These are phyloP conservation scores for Odontomyia ornata DNA, from an alignment of 2,888 invertebrate species.

Conservation along the genomic window DNA sequence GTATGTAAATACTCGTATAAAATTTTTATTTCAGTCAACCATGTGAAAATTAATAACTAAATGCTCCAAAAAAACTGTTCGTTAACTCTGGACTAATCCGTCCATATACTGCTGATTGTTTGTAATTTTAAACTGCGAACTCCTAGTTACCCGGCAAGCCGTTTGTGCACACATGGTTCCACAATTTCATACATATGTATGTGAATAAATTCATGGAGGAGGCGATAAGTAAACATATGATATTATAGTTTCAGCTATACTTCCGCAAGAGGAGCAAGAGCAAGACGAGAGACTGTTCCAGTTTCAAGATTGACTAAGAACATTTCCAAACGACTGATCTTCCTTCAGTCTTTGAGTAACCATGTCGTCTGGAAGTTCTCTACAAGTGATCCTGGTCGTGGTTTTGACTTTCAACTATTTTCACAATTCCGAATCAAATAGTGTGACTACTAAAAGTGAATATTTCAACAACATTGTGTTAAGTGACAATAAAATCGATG, in stretches of 20 bases:
- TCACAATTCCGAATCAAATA: neutral
- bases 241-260: neutral
- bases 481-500: neutral
- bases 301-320: neutral
- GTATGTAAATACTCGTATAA: too few species aligned
- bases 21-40: too few species aligned
- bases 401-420: neutral
- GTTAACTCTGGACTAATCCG: constrained; percentile 9
- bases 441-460: constrained; percentile 27
- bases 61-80: too few species aligned
- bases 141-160: neutral
- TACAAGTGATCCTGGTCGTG: neutral
- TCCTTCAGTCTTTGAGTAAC: neutral
- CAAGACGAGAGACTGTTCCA: neutral
- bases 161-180: neutral
- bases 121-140: neutral
- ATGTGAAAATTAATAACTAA: neutral
- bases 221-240: constrained; percentile 6
- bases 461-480: constrained; percentile 19
- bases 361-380: neutral
- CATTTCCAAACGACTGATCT: neutral
- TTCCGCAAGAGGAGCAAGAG: neutral
- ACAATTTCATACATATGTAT: constrained; percentile 15
- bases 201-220: neutral
- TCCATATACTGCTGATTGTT: neutral